A percentile compares a stretch with the other conserved stretches of the same genome.
phyloP scores from a whole-genome alignment of 2,888 invertebrate genomes.

The Macrophya annulata region DNA sequence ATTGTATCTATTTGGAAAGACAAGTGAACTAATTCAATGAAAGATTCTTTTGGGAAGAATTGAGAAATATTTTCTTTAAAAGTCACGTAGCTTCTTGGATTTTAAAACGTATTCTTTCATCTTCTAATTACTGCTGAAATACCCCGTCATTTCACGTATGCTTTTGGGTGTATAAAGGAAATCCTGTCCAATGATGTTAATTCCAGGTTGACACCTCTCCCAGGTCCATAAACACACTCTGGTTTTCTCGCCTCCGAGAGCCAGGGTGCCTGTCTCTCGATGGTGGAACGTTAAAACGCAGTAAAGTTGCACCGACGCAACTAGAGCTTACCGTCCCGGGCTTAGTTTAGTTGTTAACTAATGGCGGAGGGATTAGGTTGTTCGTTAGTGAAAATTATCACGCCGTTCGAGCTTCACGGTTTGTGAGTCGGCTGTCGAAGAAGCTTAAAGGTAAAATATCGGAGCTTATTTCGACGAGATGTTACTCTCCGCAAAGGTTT shows the following conservation, averaged over 20 bases:
- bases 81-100: no score
- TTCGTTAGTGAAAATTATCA: conserved; percentile 56
- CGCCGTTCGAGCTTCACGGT: conserved; percentile 50
- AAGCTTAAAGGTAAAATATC: conserved; percentile 50
- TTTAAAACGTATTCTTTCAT: background rate
- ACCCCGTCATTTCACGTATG: background rate
- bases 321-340: conserved; percentile 59
- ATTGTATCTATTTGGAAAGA: no score
- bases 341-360: conserved; percentile 60
- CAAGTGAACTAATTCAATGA: no score
- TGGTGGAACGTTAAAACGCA: conserved; percentile 57
- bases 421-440: conserved; percentile 52
- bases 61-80: background rate
- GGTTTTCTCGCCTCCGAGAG: conserved; percentile 11
- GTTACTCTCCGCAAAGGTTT: conserved; percentile 20
- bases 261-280: conserved; percentile 20
- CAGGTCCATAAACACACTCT: conserved; percentile 31
- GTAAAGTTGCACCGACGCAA: conserved; percentile 60
- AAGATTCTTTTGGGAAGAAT: background rate
- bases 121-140: background rate
- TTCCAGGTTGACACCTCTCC: conserved; percentile 35
- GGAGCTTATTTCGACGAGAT: conserved; percentile 35
- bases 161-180: background rate
- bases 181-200: conserved; percentile 40
- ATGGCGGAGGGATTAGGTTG: conserved; percentile 56